These are phyloP conservation scores for Brachionus rotundiformis DNA, from an alignment of 1,140 invertebrate species.

Conservation along the genomic window DNA sequence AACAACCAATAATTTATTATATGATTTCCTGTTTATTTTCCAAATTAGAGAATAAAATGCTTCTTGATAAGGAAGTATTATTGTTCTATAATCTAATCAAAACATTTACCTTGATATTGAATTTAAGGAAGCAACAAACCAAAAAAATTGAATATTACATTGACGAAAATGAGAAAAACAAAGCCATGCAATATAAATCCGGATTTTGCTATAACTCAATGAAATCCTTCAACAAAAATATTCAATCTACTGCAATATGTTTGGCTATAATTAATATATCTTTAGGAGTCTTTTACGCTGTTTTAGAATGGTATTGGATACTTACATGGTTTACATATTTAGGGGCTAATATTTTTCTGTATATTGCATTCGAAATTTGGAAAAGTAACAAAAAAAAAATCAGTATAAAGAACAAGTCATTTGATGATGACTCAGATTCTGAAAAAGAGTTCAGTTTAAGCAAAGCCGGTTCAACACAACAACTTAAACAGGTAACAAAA, in stretches of 20 bases:
- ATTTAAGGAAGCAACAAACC: conserved; percentile 36
- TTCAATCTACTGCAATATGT: conserved; percentile 34
- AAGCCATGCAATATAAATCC: not conserved
- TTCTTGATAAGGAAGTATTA: not conserved
- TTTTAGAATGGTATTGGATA: conserved; percentile 52
- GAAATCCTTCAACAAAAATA: not conserved
- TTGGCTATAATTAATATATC: conserved; percentile 54
- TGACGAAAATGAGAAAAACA: conserved; percentile 40
- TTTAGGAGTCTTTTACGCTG: conserved; percentile 54
- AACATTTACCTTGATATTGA: not conserved
- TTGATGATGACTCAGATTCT: not conserved
- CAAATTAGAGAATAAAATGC: not conserved
- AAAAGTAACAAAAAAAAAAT: not conserved
- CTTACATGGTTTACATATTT: conserved; percentile 54
- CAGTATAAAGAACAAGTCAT: not conserved
- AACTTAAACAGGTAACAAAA: not conserved
- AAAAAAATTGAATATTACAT: conserved; percentile 52
- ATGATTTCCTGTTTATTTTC: conserved; percentile 11
- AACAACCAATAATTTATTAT: conserved; percentile 13
- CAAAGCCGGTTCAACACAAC: conserved; percentile 19
- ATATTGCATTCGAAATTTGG: conserved; percentile 1
- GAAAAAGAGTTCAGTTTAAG: not conserved
- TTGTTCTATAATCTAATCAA: conserved; percentile 12
- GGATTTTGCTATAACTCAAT: not conserved
- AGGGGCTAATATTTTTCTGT: conserved; percentile 46